These are phyloP conservation scores for Drosophila gunungcola DNA, from an alignment of 1,140 invertebrate genomes.

Conservation along the genomic window DNA sequence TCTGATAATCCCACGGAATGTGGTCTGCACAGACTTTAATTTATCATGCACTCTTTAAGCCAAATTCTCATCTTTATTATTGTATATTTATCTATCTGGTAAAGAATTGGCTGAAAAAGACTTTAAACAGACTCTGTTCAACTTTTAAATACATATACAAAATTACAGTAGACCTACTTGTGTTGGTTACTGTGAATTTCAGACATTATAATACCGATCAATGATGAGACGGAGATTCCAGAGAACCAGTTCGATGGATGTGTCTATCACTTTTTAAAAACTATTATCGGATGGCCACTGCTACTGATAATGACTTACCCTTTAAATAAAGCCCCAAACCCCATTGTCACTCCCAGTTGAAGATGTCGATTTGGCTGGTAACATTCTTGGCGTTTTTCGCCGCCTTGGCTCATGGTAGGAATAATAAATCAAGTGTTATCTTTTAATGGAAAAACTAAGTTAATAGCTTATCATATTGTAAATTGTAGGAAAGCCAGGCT, in stretches of 20 bases:
- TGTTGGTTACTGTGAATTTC: too few relatives aligned
- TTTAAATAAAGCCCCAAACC: slow-evolving; percentile 26
- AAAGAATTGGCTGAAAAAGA: too few relatives aligned
- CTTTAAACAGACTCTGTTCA: too few relatives aligned
- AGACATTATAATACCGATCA: too few relatives aligned
- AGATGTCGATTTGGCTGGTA: slow-evolving; percentile 38
- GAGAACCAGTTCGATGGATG: slow-evolving; percentile 14
- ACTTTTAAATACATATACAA: too few relatives aligned
- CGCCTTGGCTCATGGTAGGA: slow-evolving; percentile 39
- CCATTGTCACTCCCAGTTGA: slow-evolving; percentile 15
- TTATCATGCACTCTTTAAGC: too few relatives aligned
- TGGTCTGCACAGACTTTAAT: too few relatives aligned
- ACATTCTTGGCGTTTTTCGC: slow-evolving; percentile 33
- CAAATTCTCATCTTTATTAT: too few relatives aligned
- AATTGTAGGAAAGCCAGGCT: slow-evolving; percentile 80
- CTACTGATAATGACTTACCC: slow-evolving; percentile 22
- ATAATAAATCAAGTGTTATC: slow-evolving; percentile 6
- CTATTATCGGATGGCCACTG: background rate
- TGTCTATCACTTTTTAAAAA: slow-evolving; percentile 1
- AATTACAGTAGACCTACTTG: too few relatives aligned
- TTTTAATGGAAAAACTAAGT: background rate
- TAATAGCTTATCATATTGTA: background rate
- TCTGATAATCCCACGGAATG: too few relatives aligned
- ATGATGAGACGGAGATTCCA: too few relatives aligned
- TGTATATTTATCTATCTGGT: too few relatives aligned